Evolutionary conservation across 2,113 vertebrate genomes (phyloP).

Genomic region (Andinoacara biseriatus): DNA sequence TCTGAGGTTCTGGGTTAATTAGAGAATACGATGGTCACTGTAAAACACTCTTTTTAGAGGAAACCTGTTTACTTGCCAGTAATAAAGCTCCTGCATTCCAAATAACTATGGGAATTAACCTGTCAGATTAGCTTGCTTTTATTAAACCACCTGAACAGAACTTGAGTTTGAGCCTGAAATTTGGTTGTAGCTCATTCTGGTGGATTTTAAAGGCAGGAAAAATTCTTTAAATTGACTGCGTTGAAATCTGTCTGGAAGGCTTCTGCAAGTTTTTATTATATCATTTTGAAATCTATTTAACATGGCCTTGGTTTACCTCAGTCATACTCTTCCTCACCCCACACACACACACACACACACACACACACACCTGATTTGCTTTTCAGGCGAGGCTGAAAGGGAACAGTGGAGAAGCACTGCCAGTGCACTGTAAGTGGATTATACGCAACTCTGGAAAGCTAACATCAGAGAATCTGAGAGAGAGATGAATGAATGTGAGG

Average conservation of each 20-base stretch:
- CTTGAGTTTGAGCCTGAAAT: constrained; percentile 39
- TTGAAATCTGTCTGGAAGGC: constrained; percentile 14
- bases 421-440: constrained; percentile 56
- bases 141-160: constrained; percentile 62
- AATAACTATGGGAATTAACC: constrained; percentile 64
- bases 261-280: neutral
- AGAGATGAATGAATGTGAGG: constrained; percentile 10
- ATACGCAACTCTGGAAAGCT: constrained; percentile 61
- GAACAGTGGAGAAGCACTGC: constrained; percentile 38
- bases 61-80: constrained; percentile 40
- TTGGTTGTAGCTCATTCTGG: neutral
- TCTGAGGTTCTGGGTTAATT: constrained; percentile 61
- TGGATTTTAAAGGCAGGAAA: too few relatives aligned
- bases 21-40: constrained; percentile 30
- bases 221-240: constrained; percentile 4
- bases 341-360: constrained; percentile 17
- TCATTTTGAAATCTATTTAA: constrained; percentile 43
- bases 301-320: constrained; percentile 37
- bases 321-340: neutral
- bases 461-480: constrained; percentile 42
- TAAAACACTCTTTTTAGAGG: constrained; percentile 41
- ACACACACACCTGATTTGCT: constrained; percentile 57
- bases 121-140: constrained; percentile 65
- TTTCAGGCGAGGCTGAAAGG: constrained; percentile 55
- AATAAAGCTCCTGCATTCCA: constrained; percentile 46